Evolutionary conservation across 2,888 invertebrate genomes (phyloP), one percentile per base, ranked within the genome.

Genomic region (Epinotia ramella): DNA sequence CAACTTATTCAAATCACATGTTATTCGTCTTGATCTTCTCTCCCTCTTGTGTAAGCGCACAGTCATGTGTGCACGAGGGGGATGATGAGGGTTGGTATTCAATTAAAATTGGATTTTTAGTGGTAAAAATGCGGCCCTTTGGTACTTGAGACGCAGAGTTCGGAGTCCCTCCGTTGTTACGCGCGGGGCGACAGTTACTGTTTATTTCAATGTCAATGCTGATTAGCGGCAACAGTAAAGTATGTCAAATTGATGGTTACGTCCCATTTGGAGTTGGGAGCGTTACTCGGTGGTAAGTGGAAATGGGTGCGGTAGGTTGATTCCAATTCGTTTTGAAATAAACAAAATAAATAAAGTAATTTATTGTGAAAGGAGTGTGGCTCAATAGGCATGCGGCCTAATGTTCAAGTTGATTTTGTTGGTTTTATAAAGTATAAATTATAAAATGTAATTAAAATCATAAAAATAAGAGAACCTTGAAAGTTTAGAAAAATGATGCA

Each of bases 171-270:
- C 53, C n/a, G 1, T n/a, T 4, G 53, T 1, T 53, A n/a, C 53
- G 53, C 53, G 53, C 4, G 33, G 66, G 67, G 68, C 28, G 66
- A 66, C 4, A 57, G 20, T 59, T 59, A 60, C 69, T 69, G 69
- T 69, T 60, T 69, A 69, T 46, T 69, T 60, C 69, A 69, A 69
- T 69, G 69, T 69, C 69, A 69, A 60, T 60, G 60, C 44, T 60
- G 46, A 69, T 69, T 60, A 60, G 69, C 69, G 20, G 59, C n/a
- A n/a, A 59, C 69, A 59, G 11, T 69, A 60, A 59, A 60, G 44
- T 60, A 56, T 33, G 46, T n/a, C 28, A 46, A 46, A 18, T 46
- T 59, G 59, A 60, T 60, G 69, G 67, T 67, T 56, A 40, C 44
- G 44, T 68, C 16, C 44, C 11, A 1, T 16, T 59, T 59, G 40